Evolutionary conservation across 2,113 vertebrate genomes (phyloP).

Genomic region (Takifugu flavidus): DNA sequence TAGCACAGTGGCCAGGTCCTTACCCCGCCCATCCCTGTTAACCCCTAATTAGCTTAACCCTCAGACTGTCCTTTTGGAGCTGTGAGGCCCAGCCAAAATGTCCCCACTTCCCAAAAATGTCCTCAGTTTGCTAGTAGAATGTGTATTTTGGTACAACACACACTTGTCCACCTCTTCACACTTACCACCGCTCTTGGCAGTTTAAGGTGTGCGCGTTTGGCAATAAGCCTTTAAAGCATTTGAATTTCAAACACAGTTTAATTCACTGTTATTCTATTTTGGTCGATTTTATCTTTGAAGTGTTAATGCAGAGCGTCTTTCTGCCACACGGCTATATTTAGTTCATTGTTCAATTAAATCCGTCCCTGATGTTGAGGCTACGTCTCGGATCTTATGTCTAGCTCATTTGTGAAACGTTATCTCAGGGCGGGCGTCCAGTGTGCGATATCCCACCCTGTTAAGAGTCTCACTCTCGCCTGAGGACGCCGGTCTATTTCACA

Average conservation of each 20-base stretch:
- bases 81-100: too few species aligned
- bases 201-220: conserved; percentile 8
- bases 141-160: too few species aligned
- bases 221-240: conserved; percentile 12
- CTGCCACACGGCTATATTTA: conserved; percentile 37
- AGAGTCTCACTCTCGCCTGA: conserved; percentile 14
- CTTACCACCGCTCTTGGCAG: background rate
- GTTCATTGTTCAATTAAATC: conserved; percentile 23
- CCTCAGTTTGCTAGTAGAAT: too few species aligned
- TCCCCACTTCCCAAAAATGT: too few species aligned
- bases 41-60: too few species aligned
- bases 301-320: conserved; percentile 6
- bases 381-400: background rate
- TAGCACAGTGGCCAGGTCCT: too few species aligned
- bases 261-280: conserved; percentile 36
- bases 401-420: conserved; percentile 1
- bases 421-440: conserved; percentile 4
- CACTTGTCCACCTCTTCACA: background rate
- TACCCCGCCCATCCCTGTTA: too few species aligned
- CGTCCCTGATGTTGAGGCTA: conserved; percentile 10
- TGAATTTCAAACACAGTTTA: conserved; percentile 54
- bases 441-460: conserved; percentile 3
- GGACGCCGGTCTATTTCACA: conserved; percentile 10
- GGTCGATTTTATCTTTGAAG: conserved; percentile 24
- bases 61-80: too few species aligned